Percentiles rank a stretch among this genome's conserved stretches.
Evolutionary conservation across 2,797 vertebrate genomes (phyloP).

Genomic region (Melanotaenia trifasciata): DNA sequence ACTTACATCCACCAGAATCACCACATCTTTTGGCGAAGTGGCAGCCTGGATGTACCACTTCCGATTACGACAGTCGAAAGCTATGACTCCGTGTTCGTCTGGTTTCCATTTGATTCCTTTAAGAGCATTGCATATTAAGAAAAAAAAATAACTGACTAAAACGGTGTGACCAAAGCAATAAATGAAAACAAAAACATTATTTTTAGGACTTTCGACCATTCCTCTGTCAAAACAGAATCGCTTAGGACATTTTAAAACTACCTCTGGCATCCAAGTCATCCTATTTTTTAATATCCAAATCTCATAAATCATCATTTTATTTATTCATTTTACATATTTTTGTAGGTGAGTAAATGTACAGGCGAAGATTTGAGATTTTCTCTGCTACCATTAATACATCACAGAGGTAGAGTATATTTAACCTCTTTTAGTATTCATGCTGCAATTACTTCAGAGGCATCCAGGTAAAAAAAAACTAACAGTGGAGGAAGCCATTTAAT

Average conservation of each 20-base stretch:
- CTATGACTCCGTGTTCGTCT: conserved; percentile 97
- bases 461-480: conserved; percentile 15
- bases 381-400: not conserved
- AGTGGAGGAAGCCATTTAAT: conserved; percentile 1
- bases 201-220: not conserved
- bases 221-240: not conserved
- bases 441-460: conserved; percentile 10
- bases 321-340: not conserved
- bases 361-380: not conserved
- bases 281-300: not conserved
- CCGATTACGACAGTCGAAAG: conserved; percentile 97
- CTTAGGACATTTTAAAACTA: not conserved
- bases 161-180: not conserved
- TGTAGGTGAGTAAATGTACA: not conserved
- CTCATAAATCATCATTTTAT: not conserved
- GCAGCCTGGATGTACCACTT: conserved; percentile 99
- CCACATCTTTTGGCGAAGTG: conserved; percentile 96
- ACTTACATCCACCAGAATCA: conserved; percentile 96
- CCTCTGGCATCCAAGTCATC: not conserved
- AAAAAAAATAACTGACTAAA: not conserved
- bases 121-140: conserved; percentile 23
- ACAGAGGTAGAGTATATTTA: not conserved
- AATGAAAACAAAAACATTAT: not conserved
- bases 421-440: not conserved
- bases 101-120: conserved; percentile 98